phyloP scores from a whole-genome alignment of 23 tunicate species.

The Halocynthia aurantium region DNA sequence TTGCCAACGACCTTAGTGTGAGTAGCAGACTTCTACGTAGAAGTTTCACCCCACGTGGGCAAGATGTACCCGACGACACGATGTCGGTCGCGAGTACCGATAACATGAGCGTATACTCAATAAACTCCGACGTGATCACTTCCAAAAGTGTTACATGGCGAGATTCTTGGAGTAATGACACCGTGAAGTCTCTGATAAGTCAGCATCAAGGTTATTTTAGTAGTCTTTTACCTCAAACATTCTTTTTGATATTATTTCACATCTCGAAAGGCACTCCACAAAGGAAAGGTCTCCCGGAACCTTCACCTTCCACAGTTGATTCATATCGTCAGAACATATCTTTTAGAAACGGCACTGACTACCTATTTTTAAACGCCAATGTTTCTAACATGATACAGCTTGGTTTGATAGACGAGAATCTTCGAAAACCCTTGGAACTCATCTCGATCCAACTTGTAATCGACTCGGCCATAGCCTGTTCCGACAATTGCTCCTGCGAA shows the following conservation, averaged over 20 bases:
- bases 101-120: conserved; percentile 16
- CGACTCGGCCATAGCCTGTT: conserved; percentile 17
- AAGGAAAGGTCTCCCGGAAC: not conserved
- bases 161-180: conserved; percentile 88
- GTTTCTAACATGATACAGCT: conserved; percentile 44
- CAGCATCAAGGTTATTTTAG: not conserved
- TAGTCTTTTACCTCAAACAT: not conserved
- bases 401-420: conserved; percentile 34
- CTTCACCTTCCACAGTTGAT: not conserved
- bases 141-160: conserved; percentile 75
- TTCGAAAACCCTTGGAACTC: not conserved
- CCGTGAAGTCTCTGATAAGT: conserved; percentile 38
- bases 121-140: not conserved
- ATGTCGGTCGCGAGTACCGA: conserved; percentile 60
- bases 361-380: conserved; percentile 20
- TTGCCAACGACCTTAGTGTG: conserved; percentile 59
- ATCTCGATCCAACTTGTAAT: conserved; percentile 1
- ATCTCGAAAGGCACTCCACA: no score
- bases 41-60: conserved; percentile 1
- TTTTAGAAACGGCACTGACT: not conserved
- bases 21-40: conserved; percentile 58
- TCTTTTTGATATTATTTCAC: not conserved
- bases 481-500: conserved; percentile 5
- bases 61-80: conserved; percentile 36
- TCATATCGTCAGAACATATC: not conserved